Evolutionary conservation across 1,140 invertebrate species (phyloP).

Genomic region (Melitaea cinxia): DNA sequence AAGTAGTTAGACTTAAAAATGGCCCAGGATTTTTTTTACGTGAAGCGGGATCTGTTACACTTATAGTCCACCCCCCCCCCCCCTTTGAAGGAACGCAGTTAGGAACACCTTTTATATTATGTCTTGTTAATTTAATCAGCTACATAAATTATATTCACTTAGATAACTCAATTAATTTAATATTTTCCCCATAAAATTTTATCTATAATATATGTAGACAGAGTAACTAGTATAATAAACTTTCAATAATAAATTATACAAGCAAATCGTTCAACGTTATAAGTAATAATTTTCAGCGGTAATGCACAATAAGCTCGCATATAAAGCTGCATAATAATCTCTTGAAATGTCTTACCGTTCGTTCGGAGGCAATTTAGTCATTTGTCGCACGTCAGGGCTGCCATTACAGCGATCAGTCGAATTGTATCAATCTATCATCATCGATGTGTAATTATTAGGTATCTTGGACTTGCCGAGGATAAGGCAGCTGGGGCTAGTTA

Average conservation of each 20-base stretch:
- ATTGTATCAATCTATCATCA: slow-evolving; percentile 41
- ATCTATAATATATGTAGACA: no score
- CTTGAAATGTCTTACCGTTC: neutral
- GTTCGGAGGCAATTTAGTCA: slow-evolving; percentile 59
- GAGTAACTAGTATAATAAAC: no score
- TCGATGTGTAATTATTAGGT: slow-evolving; percentile 28
- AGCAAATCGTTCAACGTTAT: neutral
- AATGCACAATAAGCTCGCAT: neutral
- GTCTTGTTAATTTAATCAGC: no score
- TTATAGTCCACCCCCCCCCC: no score
- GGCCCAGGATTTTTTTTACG: no score
- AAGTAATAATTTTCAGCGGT: neutral
- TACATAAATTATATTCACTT: no score
- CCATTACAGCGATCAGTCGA: slow-evolving; percentile 23
- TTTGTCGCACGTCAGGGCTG: slow-evolving; percentile 60
- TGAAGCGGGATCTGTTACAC: no score
- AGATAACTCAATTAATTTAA: no score
- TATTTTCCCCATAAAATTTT: no score
- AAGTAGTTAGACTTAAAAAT: no score
- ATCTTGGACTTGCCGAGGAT: neutral
- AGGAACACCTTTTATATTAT: no score
- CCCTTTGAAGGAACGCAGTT: no score
- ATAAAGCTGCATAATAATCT: slow-evolving; percentile 5
- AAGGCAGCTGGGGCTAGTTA: neutral
- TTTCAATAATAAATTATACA: neutral